Base-by-base conservation (phyloP, 2,888 invertebrate genomes). In the Cataglyphis albicans region DNA sequence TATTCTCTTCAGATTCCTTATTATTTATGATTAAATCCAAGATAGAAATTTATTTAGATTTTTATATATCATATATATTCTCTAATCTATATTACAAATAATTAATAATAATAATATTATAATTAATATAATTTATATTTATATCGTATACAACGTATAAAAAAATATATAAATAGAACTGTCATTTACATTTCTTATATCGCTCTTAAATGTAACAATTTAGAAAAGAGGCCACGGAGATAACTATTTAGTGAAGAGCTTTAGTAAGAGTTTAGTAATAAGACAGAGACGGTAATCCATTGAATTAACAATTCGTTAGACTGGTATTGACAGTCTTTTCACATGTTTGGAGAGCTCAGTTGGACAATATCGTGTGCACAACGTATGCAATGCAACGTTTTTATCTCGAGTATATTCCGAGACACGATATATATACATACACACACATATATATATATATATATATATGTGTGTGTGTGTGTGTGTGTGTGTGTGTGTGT, bases 381-480 rank as follows among this genome's bases (percentile, higher is more conserved):
- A 38, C 55, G 55, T 65, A 41, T 25, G 52, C 38, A 29, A 48
- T 15, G 59, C 59, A 61, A 59, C 44, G 59, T 80, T 68, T 78
- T 68, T 65, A 55, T 76, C 76, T 41, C 57, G 35, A 55, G 10
- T 68, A 52, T 52, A 70, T 59, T 61, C 78, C 35, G 21, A 68
- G 57, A 29, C 21, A 52, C 9, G n/a, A 63, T 48, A 74, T 48
- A 74, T n/a, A 29, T n/a, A 21, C n/a, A 44, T 32, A 59, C 2
- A 29, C 3, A 29, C 2, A 29, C 2, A 29, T 29, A 29, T 29
- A 29, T 29, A 29, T 29, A 29, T 29, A 25, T 25, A 25, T 25
- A 25, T 25, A 0, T 1, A 0, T 25, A 1, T 25, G 1, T 25
- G 1, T 25, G 1, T 25, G 1, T 25, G 1, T 25, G 0, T 29